phyloP scores from a whole-genome alignment of 2,888 invertebrate species.

The Baronia brevicornis region DNA sequence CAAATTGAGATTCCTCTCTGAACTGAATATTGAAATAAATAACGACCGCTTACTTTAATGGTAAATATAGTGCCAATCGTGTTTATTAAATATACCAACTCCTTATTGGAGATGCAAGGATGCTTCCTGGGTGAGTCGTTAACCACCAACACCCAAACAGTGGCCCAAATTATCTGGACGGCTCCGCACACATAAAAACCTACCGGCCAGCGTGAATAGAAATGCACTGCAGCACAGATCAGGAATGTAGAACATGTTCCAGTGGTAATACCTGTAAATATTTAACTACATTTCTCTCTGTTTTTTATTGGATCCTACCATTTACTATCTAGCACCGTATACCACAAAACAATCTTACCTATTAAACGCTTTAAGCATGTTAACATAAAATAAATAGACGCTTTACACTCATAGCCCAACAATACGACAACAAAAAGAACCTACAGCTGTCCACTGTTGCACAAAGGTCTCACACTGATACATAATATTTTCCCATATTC shows the following conservation, averaged over 20 bases:
- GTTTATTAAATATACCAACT: slow-evolving; percentile 75
- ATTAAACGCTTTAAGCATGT: too few species aligned
- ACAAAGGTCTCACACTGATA: too few species aligned
- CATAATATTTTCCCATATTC: too few species aligned
- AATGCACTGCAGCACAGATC: slow-evolving; percentile 77
- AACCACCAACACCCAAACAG: slow-evolving; percentile 74
- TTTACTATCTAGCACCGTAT: too few species aligned
- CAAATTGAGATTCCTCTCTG: neutral
- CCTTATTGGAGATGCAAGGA: slow-evolving; percentile 74
- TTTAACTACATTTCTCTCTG: neutral
- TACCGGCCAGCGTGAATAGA: slow-evolving; percentile 77
- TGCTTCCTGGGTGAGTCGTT: slow-evolving; percentile 78
- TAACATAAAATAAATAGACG: too few species aligned
- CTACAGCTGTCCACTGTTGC: too few species aligned
- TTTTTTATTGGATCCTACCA: neutral
- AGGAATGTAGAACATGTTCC: slow-evolving; percentile 82
- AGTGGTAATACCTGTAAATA: slow-evolving; percentile 47
- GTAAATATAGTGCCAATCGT: slow-evolving; percentile 68
- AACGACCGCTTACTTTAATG: slow-evolving; percentile 43
- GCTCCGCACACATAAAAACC: slow-evolving; percentile 79
- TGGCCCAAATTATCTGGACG: slow-evolving; percentile 67
- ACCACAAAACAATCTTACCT: too few species aligned
- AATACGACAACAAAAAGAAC: too few species aligned
- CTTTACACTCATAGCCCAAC: too few species aligned
- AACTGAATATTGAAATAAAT: slow-evolving; percentile 7